These are phyloP conservation scores for Loriculus beryllinus DNA, from an alignment of 2,797 vertebrate genomes.

Conservation along the genomic window DNA sequence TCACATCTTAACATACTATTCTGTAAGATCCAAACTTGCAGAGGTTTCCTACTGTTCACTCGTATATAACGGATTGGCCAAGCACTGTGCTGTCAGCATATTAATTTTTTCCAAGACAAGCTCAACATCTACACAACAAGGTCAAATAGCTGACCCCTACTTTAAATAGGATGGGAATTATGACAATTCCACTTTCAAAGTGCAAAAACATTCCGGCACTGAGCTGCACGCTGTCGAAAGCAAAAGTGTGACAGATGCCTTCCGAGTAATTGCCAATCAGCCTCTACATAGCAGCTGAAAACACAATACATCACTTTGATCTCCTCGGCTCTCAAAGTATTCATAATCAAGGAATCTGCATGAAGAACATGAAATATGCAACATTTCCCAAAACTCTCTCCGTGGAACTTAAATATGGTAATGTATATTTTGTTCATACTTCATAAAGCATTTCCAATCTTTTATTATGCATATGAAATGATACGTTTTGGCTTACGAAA, in stretches of 20 bases:
- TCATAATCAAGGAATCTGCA: slow-evolving; percentile 70
- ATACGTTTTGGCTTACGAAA: neutral
- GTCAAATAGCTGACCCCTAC: slow-evolving; percentile 27
- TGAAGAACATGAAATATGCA: slow-evolving; percentile 67
- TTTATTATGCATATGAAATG: slow-evolving; percentile 30
- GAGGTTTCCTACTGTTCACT: neutral
- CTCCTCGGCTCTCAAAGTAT: slow-evolving; percentile 70
- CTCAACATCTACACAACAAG: slow-evolving; percentile 15
- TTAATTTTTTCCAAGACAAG: neutral
- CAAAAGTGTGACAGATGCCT: slow-evolving; percentile 75
- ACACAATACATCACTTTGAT: slow-evolving; percentile 77
- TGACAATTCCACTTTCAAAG: slow-evolving; percentile 60
- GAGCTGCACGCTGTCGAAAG: slow-evolving; percentile 61
- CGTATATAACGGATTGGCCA: neutral
- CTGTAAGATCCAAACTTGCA: neutral
- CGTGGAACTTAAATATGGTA: slow-evolving; percentile 54
- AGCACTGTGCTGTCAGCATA: neutral
- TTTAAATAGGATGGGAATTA: slow-evolving; percentile 59
- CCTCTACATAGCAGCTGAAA: slow-evolving; percentile 69
- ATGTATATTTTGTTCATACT: slow-evolving; percentile 62
- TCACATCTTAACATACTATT: neutral
- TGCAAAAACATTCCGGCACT: slow-evolving; percentile 54
- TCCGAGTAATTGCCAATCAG: slow-evolving; percentile 77
- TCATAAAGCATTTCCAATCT: slow-evolving; percentile 37
- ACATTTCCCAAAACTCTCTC: slow-evolving; percentile 66